These are phyloP conservation scores for Psilanteris sp. DNA, from an alignment of 1,140 invertebrate genomes.

Conservation along the genomic window DNA sequence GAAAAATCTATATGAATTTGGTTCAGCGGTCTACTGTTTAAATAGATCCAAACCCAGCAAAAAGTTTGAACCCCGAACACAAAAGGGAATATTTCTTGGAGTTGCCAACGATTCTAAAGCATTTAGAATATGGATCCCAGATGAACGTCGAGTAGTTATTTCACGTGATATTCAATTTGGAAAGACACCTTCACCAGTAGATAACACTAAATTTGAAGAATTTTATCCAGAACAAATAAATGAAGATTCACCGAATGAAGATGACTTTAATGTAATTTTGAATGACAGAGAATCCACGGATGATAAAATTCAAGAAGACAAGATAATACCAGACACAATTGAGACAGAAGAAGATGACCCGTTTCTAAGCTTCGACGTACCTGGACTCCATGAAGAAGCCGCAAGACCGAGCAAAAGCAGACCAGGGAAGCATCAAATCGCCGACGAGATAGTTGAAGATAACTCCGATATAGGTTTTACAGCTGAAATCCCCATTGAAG, in stretches of 20 bases:
- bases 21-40: constrained; percentile 30
- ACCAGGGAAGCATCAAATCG: no score
- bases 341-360: no score
- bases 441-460: no score
- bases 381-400: constrained; percentile 40
- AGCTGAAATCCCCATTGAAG: constrained; percentile 54
- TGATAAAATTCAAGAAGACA: no score
- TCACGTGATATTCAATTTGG: constrained; percentile 8
- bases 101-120: constrained; percentile 21
- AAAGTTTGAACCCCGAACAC: constrained; percentile 53
- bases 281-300: no score
- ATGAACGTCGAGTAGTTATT: constrained; percentile 8
- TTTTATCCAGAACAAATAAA: background rate
- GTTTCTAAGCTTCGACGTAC: background rate
- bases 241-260: no score
- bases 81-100: constrained; percentile 55
- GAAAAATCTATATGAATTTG: constrained; percentile 18
- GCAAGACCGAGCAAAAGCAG: no score
- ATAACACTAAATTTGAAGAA: no score
- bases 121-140: constrained; percentile 12
- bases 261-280: no score
- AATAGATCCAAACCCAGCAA: constrained; percentile 19
- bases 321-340: no score
- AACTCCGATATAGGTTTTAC: constrained; percentile 1
- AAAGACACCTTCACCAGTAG: constrained; percentile 1